A percentile compares a stretch with the other conserved stretches of the same genome.
Evolutionary conservation across 1,140 invertebrate species (phyloP).

Genomic region (Microplitis demolitor): DNA sequence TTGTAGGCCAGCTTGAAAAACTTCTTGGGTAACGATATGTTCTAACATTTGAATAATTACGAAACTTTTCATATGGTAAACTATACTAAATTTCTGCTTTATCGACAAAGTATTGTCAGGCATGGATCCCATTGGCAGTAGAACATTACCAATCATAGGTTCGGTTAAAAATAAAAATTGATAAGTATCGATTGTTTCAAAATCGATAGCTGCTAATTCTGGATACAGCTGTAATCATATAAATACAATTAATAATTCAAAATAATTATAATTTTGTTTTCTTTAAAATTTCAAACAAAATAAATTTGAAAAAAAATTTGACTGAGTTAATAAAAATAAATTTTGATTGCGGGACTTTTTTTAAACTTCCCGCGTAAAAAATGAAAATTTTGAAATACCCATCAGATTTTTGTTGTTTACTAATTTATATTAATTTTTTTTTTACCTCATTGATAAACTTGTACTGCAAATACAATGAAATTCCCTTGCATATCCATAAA

Average conservation of each 20-base stretch:
- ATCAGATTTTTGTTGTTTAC: no score
- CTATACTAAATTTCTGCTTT: slow-evolving; percentile 75
- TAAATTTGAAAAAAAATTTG: no score
- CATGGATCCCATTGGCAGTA: slow-evolving; percentile 55
- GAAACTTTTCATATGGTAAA: slow-evolving; percentile 70
- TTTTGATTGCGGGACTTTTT: no score
- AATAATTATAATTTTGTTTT: no score
- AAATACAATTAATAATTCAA: no score
- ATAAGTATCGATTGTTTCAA: background rate
- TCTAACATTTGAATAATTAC: slow-evolving; percentile 62
- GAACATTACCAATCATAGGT: background rate
- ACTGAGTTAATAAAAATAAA: no score
- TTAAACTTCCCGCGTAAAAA: no score
- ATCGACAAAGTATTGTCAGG: slow-evolving; percentile 73
- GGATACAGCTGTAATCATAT: no score
- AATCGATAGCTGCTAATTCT: background rate
- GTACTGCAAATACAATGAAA: slow-evolving; percentile 57
- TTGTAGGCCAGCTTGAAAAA: slow-evolving; percentile 53
- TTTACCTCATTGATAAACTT: background rate
- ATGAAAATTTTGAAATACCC: no score
- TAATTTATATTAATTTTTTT: background rate
- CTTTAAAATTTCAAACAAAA: no score
- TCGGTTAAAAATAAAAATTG: background rate
- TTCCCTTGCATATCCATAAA: slow-evolving; percentile 66
- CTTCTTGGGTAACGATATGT: slow-evolving; percentile 55